Base-by-base conservation (phyloP, 2,888 invertebrate species). In the Heteropelma amictum region DNA sequence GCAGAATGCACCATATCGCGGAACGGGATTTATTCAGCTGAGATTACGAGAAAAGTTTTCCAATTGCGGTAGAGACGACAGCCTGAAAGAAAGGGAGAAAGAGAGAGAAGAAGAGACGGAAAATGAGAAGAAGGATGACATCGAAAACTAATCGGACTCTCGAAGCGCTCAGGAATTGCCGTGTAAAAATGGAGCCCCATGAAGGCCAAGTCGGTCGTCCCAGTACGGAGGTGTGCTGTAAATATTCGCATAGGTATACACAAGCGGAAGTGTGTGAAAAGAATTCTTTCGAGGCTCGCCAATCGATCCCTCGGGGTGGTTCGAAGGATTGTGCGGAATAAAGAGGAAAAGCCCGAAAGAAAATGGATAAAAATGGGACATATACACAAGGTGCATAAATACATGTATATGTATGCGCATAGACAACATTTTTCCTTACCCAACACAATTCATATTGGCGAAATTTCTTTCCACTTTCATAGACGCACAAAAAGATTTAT, bases 11-110 rank as follows among this genome's bases (percentile, higher is more conserved):
- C n/a, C 72, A 33, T 26, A 76, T 38, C 38, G 38, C 14, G 12
- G 75, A 73, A 72, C 69, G 78, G 71, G 80, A 84, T 84, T 83
- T 85, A 83, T 85, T 83, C 84, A 82, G 79, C 83, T 79, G 81
- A 83, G 84, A 84, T 84, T 84, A 84, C 84, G 85, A 83, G 82
- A 72, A 84, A 84, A 84, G 83, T 84, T 84, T 84, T 84, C 84
- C 84, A 84, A 84, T 84, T 82, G 84, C 79, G 77, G 78, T 49
- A 19, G 49, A 51, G 64, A 58, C 63, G 67, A 76, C 68, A 72
- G 67, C 26, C 23, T 49, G 33, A 49, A 42, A 58, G 33, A 54
- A 47, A 51, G 26, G 6, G 26, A 30, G 21, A 19, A 30, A 54
- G 14, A 33, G 56, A 49, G 56, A 23, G 42, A 49, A n/a, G 40